phyloP scores from a whole-genome alignment of 2,113 vertebrate species.

The Sinocyclocheilus rhinocerous region DNA sequence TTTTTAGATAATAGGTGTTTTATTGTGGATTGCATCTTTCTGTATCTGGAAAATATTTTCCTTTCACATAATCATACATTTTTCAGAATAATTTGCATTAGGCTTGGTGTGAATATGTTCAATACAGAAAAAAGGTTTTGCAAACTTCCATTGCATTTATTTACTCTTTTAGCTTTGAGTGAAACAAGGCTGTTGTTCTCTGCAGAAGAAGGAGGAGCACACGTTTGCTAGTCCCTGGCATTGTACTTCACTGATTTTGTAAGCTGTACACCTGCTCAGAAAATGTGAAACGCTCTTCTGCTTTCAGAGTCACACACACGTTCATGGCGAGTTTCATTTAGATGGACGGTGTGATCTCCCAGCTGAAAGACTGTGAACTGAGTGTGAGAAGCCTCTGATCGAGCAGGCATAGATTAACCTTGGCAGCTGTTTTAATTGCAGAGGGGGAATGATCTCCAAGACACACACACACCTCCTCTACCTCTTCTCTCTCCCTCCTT shows the following conservation, averaged over 20 bases:
- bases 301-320: neutral
- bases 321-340: neutral
- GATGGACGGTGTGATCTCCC: neutral
- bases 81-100: neutral
- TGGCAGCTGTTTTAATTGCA: conserved; percentile 53
- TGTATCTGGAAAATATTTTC: neutral
- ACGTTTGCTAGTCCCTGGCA: neutral
- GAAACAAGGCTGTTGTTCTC: neutral
- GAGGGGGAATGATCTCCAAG: conserved; percentile 41
- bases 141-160: neutral
- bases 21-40: neutral
- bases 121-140: neutral
- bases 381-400: conserved; percentile 41
- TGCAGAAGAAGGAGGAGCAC: neutral
- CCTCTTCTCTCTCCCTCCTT: neutral
- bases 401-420: conserved; percentile 52
- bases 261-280: conserved; percentile 14
- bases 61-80: neutral
- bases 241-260: conserved; percentile 1
- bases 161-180: neutral
- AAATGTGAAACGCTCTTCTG: neutral
- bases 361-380: conserved; percentile 2
- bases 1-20: neutral
- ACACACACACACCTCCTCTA: neutral
- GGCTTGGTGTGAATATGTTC: neutral